phyloP scores from a whole-genome alignment of 2,113 vertebrate genomes.

The Gyps fulvus region DNA sequence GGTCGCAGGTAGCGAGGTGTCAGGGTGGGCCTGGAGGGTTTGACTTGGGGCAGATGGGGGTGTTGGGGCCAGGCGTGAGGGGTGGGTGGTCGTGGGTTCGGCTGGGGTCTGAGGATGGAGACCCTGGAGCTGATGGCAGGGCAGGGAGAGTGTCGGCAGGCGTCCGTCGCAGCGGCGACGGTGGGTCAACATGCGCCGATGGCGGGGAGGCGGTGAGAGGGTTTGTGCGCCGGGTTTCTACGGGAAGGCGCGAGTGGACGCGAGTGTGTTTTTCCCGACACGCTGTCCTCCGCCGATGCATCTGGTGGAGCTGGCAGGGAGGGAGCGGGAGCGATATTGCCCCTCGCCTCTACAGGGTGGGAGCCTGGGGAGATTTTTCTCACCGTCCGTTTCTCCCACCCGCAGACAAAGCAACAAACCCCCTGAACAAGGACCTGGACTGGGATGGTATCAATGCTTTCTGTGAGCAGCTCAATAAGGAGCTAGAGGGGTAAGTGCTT shows the following conservation, averaged over 20 bases:
- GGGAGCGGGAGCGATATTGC: rapidly evolving
- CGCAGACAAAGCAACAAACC: conserved; percentile 91
- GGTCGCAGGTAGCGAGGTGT: no score
- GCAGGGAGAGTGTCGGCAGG: background rate
- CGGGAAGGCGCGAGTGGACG: background rate
- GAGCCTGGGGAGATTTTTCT: background rate
- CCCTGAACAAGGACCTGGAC: conserved; percentile 90
- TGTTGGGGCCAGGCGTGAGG: background rate
- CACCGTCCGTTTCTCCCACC: background rate
- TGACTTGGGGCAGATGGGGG: no score
- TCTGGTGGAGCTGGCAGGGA: background rate
- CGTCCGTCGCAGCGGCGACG: rapidly evolving
- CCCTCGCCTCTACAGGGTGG: rapidly evolving
- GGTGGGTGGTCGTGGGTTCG: no score
- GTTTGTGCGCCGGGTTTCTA: background rate
- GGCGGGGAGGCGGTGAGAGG: background rate
- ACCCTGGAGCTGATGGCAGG: background rate
- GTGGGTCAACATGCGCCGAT: background rate
- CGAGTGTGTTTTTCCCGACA: no score
- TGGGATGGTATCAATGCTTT: conserved; percentile 90
- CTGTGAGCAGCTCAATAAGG: conserved; percentile 91
- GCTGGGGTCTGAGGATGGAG: background rate
- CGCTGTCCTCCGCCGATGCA: rapidly evolving
- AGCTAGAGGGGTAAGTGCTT: conserved; percentile 88
- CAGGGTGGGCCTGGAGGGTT: background rate